These are phyloP conservation scores for Danio choprae DNA, from an alignment of 2,797 vertebrate species.

Conservation along the genomic window DNA sequence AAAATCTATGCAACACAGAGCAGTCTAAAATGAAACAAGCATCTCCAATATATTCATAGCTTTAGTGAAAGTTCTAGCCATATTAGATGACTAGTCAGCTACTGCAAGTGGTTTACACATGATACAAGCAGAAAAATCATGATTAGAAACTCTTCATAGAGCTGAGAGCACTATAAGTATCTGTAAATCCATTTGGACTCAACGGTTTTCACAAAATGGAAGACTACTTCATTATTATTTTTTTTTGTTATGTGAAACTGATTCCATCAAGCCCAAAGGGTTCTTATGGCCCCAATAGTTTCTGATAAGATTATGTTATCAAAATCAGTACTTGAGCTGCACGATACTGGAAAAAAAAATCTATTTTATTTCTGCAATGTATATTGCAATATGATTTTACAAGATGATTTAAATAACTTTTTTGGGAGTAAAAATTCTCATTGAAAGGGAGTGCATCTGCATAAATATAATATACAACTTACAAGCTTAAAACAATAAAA, in stretches of 20 bases:
- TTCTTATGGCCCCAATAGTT: not conserved
- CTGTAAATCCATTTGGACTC: slow-evolving; percentile 12
- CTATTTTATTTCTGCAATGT: no score
- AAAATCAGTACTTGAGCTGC: not conserved
- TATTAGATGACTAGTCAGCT: not conserved
- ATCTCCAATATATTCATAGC: no score
- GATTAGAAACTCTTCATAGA: slow-evolving; percentile 1
- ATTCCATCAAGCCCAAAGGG: not conserved
- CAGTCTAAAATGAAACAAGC: no score
- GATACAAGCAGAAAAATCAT: not conserved
- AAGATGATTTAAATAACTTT: no score
- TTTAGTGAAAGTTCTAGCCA: no score
- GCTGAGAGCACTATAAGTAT: not conserved
- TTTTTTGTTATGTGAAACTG: not conserved
- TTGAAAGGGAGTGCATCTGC: no score
- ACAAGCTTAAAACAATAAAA: no score
- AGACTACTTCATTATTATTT: not conserved
- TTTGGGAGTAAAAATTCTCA: no score
- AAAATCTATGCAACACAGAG: no score
- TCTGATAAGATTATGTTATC: not conserved
- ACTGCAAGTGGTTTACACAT: not conserved
- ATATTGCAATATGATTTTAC: no score
- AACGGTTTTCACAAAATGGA: not conserved
- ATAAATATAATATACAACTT: no score
- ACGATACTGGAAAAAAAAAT: no score